Conservation (phyloP, 35 echinoderm and acorn worm species). For the Heliocidaris tuberculata region DNA sequence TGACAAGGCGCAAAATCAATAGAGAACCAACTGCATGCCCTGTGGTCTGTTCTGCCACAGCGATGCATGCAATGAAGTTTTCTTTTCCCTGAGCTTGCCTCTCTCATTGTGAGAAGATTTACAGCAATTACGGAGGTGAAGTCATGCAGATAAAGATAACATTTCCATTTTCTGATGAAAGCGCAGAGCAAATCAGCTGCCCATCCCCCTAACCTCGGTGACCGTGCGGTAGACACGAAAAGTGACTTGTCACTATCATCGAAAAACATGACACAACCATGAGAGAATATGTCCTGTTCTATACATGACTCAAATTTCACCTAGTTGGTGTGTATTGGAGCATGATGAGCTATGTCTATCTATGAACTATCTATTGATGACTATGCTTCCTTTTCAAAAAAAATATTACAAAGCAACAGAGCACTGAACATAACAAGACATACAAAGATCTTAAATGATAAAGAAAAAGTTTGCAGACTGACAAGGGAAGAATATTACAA, state of each 20-base stretch:
- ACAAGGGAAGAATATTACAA: too few relatives aligned
- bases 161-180: constrained; percentile 11
- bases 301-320: not conserved
- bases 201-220: not conserved
- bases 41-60: not conserved
- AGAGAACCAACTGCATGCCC: not conserved
- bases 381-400: not conserved
- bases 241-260: not conserved
- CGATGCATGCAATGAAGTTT: not conserved
- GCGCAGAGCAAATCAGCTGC: constrained; percentile 22
- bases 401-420: not conserved
- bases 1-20: constrained; percentile 28
- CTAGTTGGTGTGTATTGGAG: not conserved
- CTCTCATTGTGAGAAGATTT: constrained; percentile 35
- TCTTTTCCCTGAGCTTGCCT: not conserved
- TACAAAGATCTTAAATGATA: too few relatives aligned
- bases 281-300: not conserved
- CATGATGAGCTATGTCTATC: not conserved
- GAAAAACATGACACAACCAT: not conserved
- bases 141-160: constrained; percentile 48
- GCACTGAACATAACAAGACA: too few relatives aligned
- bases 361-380: not conserved
- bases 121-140: not conserved
- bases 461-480: too few relatives aligned
- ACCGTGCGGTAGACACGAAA: constrained; percentile 16